These are phyloP conservation scores for Caracal caracal DNA, from an alignment of 2,113 vertebrate species.

Conservation along the genomic window DNA sequence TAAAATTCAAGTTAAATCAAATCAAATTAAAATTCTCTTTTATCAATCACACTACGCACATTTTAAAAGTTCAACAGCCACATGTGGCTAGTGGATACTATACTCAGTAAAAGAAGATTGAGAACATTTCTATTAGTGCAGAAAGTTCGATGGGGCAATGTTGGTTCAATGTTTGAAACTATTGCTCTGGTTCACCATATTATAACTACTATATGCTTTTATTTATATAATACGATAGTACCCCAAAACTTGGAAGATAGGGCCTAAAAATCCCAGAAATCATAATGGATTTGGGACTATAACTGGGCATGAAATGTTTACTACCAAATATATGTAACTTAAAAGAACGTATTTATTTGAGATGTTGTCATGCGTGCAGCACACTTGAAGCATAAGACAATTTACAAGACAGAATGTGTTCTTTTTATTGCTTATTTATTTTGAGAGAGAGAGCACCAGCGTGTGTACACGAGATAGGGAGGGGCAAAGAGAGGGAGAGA, in stretches of 20 bases:
- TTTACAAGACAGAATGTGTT: background rate
- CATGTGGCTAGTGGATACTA: background rate
- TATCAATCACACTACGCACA: background rate
- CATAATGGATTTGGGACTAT: background rate
- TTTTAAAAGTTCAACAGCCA: constrained; percentile 6
- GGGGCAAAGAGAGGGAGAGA: no score
- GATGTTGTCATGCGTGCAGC: background rate
- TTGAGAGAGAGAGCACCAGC: no score
- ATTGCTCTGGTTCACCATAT: background rate
- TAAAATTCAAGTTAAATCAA: constrained; percentile 40
- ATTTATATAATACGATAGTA: background rate
- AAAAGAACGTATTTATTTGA: background rate
- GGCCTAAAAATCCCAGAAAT: background rate
- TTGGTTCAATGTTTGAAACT: background rate
- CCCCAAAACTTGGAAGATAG: background rate
- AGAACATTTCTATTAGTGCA: background rate
- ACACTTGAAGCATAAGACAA: background rate
- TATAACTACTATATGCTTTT: background rate
- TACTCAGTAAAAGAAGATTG: background rate
- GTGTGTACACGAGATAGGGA: no score
- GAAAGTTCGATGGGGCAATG: background rate
- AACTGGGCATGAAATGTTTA: background rate
- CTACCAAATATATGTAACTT: background rate
- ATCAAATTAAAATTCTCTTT: constrained; percentile 19
- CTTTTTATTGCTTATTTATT: no score